A percentile compares a stretch with the other conserved stretches of the same genome.
phyloP scores from a whole-genome alignment of 2,113 vertebrate genomes.

The Pedionomus torquatus region DNA sequence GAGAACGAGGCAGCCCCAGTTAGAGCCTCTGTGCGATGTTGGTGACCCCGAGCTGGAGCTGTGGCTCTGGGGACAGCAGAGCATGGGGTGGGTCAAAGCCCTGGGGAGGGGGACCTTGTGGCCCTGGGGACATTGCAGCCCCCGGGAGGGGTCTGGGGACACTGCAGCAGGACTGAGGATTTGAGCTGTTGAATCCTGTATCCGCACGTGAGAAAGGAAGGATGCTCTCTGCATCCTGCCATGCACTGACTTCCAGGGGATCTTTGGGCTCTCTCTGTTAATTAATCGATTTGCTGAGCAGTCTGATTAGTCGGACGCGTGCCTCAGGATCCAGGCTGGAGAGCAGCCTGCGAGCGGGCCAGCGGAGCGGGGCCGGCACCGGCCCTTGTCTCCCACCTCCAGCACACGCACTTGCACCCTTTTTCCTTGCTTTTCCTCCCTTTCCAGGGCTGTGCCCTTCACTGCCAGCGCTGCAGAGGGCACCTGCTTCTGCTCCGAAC shows the following conservation, averaged over 20 bases:
- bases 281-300: neutral
- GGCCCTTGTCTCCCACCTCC: neutral
- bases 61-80: too few species aligned
- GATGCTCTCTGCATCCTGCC: neutral
- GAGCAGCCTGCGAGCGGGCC: neutral
- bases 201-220: neutral
- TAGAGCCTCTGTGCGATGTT: rapidly evolving
- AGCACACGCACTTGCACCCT: rapidly evolving
- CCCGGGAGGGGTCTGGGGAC: too few species aligned
- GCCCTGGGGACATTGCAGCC: too few species aligned
- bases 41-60: neutral
- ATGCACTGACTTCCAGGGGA: rapidly evolving
- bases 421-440: neutral
- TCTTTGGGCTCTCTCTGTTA: neutral
- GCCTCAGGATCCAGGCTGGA: neutral
- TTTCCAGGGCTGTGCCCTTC: neutral
- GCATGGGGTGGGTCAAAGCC: too few species aligned
- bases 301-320: neutral
- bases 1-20: rapidly evolving
- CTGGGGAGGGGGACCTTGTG: too few species aligned
- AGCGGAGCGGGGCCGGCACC: neutral
- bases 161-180: rapidly evolving
- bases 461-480: neutral
- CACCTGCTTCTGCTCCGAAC: neutral
- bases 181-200: neutral